Base-by-base conservation (phyloP, 2,888 invertebrate genomes). In the Ichneumoninae sp. region DNA sequence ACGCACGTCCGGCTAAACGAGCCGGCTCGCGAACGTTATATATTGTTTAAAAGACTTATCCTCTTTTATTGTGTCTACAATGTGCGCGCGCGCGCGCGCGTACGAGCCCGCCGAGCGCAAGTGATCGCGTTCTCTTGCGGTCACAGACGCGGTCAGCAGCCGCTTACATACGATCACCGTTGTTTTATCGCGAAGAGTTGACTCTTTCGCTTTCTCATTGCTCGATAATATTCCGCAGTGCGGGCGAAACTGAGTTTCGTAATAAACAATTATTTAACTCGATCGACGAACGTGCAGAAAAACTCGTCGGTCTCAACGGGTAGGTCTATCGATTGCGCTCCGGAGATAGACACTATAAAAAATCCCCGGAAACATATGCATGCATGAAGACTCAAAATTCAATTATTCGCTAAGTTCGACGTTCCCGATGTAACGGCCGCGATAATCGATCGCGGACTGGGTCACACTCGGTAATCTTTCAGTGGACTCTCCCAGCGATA, bases 1-100 rank as follows among this genome's bases (percentile, higher is more conserved):
- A 79, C 75, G 74, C 78, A 89, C 91, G 91, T 91, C 91, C 91
- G 91, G 91, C 89, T 88, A 87, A 88, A 86, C 89, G 90, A 87
- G 83, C 87, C 40, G 19, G 22, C 66, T 74, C 89, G 73, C 84
- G 74, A 87, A 89, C 89, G 89, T 91, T 52, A 52, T 60, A 60
- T 90, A 90, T 91, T 91, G 90, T 91, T 91, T 91, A 88, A 88
- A 91, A 89, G 89, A 88, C 90, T 91, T 87, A 85, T 83, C 74
- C 82, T 75, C 90, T 89, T 91, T 90, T 91, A 91, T 91, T 90
- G 89, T 89, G 90, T 91, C 90, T 90, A 90, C 89, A 89, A 88
- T 89, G 89, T 90, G 40, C 40, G 40, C 40, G 30, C 30, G 82
- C n/a, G n/a, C 74, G 74, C n/a, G 66, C 30, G 77, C 36, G 44